phyloP scores from a whole-genome alignment of 2,113 vertebrate genomes.

The Pteronura brasiliensis region DNA sequence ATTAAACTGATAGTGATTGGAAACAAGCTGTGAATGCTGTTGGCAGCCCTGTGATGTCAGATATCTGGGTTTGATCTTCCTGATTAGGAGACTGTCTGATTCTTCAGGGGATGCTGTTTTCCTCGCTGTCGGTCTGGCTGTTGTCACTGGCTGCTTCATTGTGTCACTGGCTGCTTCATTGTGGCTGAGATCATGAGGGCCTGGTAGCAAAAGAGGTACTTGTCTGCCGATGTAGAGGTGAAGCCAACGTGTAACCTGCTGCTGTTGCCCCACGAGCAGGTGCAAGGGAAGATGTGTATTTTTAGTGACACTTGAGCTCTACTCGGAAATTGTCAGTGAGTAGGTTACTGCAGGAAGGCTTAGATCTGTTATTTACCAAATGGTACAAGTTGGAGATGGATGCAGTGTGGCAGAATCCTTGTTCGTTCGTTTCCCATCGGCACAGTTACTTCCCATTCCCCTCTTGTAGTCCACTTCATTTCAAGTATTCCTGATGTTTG shows the following conservation, averaged over 20 bases:
- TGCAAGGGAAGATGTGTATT: not conserved
- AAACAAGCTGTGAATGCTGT: not conserved
- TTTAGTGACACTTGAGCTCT: not conserved
- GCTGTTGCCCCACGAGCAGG: not conserved
- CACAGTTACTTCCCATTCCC: not conserved
- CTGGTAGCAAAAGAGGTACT: not conserved
- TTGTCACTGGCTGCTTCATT: not conserved
- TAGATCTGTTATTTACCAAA: conserved; percentile 38
- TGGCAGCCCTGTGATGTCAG: not conserved
- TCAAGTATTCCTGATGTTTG: not conserved
- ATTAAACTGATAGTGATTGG: not conserved
- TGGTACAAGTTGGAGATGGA: not conserved
- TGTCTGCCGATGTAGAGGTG: not conserved
- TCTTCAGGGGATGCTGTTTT: not conserved
- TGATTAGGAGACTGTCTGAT: not conserved
- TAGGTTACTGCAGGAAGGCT: not conserved
- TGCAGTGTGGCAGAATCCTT: not conserved
- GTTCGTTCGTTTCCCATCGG: not conserved
- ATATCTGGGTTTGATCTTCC: conserved; percentile 35
- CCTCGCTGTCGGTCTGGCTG: not conserved
- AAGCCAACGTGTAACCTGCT: not conserved
- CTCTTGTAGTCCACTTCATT: not conserved
- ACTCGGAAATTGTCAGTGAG: not conserved
- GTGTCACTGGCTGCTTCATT: not conserved
- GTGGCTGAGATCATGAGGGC: not conserved